Base-by-base conservation (phyloP, 2,113 vertebrate species). In the Mirounga angustirostris region DNA sequence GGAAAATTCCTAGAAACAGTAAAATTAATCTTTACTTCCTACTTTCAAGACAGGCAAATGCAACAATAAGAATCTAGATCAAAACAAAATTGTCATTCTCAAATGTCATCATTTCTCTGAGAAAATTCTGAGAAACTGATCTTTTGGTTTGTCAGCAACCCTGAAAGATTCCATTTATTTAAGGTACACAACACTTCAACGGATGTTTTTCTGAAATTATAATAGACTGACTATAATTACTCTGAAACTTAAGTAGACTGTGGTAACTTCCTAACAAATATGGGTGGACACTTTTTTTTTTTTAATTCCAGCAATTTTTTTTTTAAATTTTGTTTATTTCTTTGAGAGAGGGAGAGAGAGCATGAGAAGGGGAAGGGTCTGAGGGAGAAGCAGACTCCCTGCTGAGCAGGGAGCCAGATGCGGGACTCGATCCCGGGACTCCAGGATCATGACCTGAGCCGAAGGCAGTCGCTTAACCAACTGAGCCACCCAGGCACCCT, bases 21-120 rank as follows among this genome's bases (percentile, higher is more conserved):
- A 92, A 95, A 96, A 94, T 40, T 21, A 92, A 74, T 76, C 61
- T 89, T 82, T 52, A 73, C n/a, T 91, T 79, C 43, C 71, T 43
- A 97, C 14, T 78, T 92, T 94, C 14, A 94, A 74, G 36, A 36
- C 2, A 78, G 30, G 13, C 30, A 86, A 74, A 71, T 46, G 6
- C 86, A 79, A 79, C 33, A 79, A 11, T 65, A 85, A 89, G 61
- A 92, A 82, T 67, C 43, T 73, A 6, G 22, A 90, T 82, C 28
- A 79, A 71, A 95, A 58, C n/a, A 89, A 97, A 97, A 76, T 0
- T 83, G 26, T 40, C 67, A 82, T 65, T 85, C 24, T 56, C 52
- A 96, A 78, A 43, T 73, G 22, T 33, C 63, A 52, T 71, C 33
- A 82, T 50, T 91, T 93, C 85, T 80, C 82, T 73, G 28, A 97